Evolutionary conservation across 37 sponge, comb jelly and placozoan species (phyloP).

Genomic region (Mnemiopsis leidyi): DNA sequence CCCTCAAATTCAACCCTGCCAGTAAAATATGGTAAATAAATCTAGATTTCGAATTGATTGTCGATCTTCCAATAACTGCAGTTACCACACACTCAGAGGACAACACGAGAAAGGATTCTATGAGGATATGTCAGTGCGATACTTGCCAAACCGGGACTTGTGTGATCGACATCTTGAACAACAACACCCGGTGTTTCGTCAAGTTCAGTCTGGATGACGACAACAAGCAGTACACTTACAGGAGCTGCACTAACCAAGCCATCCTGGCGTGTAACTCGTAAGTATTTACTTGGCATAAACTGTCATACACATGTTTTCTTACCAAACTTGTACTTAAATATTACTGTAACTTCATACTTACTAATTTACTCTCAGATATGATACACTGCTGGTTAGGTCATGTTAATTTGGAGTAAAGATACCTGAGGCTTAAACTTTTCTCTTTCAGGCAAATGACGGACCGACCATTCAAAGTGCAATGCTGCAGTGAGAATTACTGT

Average conservation of each 20-base stretch:
- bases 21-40: background rate
- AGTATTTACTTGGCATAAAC: too few species aligned
- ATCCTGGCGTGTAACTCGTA: slow-evolving; percentile 59
- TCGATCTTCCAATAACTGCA: too few species aligned
- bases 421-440: too few species aligned
- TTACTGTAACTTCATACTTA: too few species aligned
- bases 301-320: too few species aligned
- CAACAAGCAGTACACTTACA: slow-evolving; percentile 11
- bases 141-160: slow-evolving; percentile 5
- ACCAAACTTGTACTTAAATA: background rate
- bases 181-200: slow-evolving; percentile 57
- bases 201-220: slow-evolving; percentile 32
- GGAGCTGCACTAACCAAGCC: slow-evolving; percentile 60
- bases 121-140: background rate
- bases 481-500: slow-evolving; percentile 30
- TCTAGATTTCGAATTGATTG: background rate
- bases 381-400: too few species aligned
- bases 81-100: too few species aligned
- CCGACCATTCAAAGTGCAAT: slow-evolving; percentile 45
- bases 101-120: background rate
- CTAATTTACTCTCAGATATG: too few species aligned
- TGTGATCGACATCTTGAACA: slow-evolving; percentile 2
- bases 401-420: too few species aligned
- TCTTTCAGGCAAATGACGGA: slow-evolving; percentile 25
- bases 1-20: too few species aligned